A percentile compares a stretch with the other conserved stretches of the same genome.
These are phyloP conservation scores for Cheilosia pagana DNA, from an alignment of 2,888 invertebrate species.

Conservation along the genomic window DNA sequence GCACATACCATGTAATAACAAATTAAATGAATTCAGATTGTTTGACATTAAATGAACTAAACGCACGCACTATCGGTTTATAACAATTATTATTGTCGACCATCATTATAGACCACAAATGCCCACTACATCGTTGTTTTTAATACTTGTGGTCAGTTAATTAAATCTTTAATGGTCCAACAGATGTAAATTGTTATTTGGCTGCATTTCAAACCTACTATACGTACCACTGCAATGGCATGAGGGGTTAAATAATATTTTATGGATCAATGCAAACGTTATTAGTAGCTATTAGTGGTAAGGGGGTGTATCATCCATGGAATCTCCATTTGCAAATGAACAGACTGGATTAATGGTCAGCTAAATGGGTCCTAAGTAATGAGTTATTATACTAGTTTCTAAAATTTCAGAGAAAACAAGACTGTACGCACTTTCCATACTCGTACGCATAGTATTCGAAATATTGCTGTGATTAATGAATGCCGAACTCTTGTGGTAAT, in stretches of 20 bases:
- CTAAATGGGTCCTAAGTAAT: conserved; percentile 27
- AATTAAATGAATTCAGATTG: too few species aligned
- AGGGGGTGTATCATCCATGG: conserved; percentile 1
- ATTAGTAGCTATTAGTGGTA: neutral
- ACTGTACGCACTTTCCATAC: too few species aligned
- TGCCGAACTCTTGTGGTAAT: too few species aligned
- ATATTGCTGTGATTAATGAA: too few species aligned
- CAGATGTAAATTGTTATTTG: neutral
- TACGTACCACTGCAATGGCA: neutral
- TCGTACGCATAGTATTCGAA: too few species aligned
- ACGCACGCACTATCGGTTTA: neutral
- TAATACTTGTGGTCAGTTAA: conserved; percentile 3
- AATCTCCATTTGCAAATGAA: conserved; percentile 9
- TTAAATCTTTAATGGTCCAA: neutral
- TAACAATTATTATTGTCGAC: neutral
- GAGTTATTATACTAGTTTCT: conserved; percentile 11
- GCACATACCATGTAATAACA: too few species aligned
- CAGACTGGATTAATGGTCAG: conserved; percentile 8
- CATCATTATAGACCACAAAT: neutral
- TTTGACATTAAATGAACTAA: neutral
- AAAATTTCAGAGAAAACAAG: neutral
- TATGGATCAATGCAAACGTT: neutral
- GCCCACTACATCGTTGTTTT: neutral
- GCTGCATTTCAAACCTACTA: neutral
- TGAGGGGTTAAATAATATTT: neutral